Base-by-base conservation (phyloP, 2,888 invertebrate species). In the Latrodectus hesperus region DNA sequence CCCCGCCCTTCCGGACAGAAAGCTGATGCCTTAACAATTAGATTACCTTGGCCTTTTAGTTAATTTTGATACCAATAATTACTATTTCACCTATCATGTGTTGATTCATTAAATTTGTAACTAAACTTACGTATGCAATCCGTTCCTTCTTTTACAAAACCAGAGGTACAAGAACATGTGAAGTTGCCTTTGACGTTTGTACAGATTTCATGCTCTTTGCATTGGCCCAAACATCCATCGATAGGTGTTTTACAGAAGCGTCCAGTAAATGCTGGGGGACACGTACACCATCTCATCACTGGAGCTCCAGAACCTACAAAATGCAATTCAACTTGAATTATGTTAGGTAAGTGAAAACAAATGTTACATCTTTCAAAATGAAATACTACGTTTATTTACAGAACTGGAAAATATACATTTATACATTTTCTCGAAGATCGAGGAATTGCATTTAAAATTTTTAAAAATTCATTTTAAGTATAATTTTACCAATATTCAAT, bases 61-160 rank as follows among this genome's bases (percentile, higher is more conserved):
- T 4, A 22, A 17, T 68, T 67, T n/a, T 22, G 8, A n/a, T 11
- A n/a, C 3, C 9, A 26, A 26, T 2, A 72, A 22, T 38, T 14
- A 4, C 12, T 72, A 72, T 51, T 14, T 26, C 3, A 72, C 6
- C 10, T 38, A 14, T 26, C 17, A 38, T 72, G 14, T 16, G 14
- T 16, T 17, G 22, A 49, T 17, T 14, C 1, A 16, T 12, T 72
- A 12, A 38, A 55, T 38, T 1, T 9, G 38, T 72, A 64, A 53
- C 4, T 12, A 38, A 5, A n/a, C 83, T 84, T 77, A 84, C 83
- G 83, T 65, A 84, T 84, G n/a, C 83, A 84, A n/a, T 84, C 76
- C 9, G 76, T 65, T 53, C 52, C 83, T 71, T 84, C 83, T n/a
- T 26, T 71, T 10, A 84, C 71, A 17, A 77, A 84, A 22, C 51